Conservation (phyloP, 2,888 invertebrate species). For the Rotaria macrura region DNA sequence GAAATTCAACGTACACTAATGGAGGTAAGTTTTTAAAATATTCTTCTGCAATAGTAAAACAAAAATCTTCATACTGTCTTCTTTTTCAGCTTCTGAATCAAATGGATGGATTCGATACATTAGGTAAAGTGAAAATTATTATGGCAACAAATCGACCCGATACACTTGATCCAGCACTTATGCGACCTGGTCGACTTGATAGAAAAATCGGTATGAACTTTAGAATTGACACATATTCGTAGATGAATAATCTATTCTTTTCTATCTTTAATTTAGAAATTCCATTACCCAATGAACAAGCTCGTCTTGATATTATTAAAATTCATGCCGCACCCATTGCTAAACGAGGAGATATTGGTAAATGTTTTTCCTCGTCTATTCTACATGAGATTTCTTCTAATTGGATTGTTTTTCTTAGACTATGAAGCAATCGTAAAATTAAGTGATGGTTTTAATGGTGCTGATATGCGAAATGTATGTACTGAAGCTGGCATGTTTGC, state of each 20-base stretch:
- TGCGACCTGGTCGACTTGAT: conserved; percentile 88
- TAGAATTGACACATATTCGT: background rate
- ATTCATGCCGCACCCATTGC: conserved; percentile 90
- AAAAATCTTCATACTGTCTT: conserved; percentile 36
- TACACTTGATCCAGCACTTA: conserved; percentile 87
- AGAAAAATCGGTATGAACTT: conserved; percentile 65
- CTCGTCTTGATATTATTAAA: conserved; percentile 80
- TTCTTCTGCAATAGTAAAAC: background rate
- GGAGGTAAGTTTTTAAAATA: conserved; percentile 56
- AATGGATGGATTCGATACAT: conserved; percentile 99
- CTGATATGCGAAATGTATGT: conserved; percentile 94
- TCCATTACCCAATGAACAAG: conserved; percentile 93
- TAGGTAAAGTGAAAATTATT: conserved; percentile 92
- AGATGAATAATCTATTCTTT: conserved; percentile 18
- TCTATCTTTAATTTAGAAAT: conserved; percentile 62
- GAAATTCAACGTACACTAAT: conserved; percentile 97
- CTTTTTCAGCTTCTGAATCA: conserved; percentile 67
- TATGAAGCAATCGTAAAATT: conserved; percentile 96
- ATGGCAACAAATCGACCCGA: conserved; percentile 99
- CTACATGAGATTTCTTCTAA: no score
- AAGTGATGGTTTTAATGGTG: conserved; percentile 96
- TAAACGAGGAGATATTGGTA: conserved; percentile 82
- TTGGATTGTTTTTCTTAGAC: conserved; percentile 52
- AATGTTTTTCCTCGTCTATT: background rate
- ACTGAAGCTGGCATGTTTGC: conserved; percentile 81